These are phyloP conservation scores for Hystrix brachyura DNA, from an alignment of 2,113 vertebrate genomes.

Conservation along the genomic window DNA sequence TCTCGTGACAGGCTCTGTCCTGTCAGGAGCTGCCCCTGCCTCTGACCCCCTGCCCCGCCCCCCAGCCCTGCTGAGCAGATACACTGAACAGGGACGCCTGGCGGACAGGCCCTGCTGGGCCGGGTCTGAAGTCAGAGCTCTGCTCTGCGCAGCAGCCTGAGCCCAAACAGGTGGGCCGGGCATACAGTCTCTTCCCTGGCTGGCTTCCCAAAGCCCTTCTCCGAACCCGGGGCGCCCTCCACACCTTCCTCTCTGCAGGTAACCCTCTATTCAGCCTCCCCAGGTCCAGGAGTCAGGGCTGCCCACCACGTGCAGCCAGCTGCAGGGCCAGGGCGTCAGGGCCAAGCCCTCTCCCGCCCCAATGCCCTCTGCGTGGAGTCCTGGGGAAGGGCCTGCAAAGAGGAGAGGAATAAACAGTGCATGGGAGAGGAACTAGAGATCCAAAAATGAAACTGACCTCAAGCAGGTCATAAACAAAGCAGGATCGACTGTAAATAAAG, in stretches of 20 bases:
- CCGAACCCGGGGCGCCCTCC: not conserved
- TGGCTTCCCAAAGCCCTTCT: not conserved
- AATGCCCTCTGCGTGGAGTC: not conserved
- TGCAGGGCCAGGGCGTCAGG: not conserved
- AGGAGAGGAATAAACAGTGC: constrained; percentile 59
- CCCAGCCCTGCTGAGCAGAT: constrained; percentile 49
- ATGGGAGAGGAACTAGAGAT: constrained; percentile 30
- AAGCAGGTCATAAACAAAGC: constrained; percentile 71
- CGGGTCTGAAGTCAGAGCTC: not conserved
- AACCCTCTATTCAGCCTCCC: not conserved
- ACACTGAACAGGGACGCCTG: constrained; percentile 73
- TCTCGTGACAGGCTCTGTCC: constrained; percentile 72
- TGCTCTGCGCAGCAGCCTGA: not conserved
- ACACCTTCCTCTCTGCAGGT: no score
- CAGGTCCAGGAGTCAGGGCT: no score
- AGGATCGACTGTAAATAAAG: constrained; percentile 68
- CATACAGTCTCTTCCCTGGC: not conserved
- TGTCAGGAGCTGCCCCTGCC: constrained; percentile 76
- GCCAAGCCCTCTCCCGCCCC: not conserved
- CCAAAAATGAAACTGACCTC: constrained; percentile 56
- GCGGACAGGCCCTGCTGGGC: not conserved
- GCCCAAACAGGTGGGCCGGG: constrained; percentile 1
- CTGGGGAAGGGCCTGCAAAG: constrained; percentile 7
- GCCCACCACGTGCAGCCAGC: not conserved
- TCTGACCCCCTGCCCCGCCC: constrained; percentile 78